Conservation (phyloP, 2,888 invertebrate genomes). For the Pachycephus smyrnensis region DNA sequence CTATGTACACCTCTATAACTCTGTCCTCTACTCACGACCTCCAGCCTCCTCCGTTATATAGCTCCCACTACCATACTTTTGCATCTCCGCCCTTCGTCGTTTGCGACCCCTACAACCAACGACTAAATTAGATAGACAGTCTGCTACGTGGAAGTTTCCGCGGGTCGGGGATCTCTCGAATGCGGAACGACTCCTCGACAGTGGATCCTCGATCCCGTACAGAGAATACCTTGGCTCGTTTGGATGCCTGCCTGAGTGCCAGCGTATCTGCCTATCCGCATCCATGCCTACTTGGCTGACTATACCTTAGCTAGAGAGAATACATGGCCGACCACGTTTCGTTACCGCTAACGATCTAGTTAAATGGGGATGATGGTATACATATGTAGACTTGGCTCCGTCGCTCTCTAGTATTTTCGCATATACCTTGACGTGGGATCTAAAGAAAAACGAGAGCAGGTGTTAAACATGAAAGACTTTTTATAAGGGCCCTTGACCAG, state of each 20-base stretch:
- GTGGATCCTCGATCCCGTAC: not conserved
- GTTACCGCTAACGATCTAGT: slow-evolving; percentile 4
- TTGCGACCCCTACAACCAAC: not conserved
- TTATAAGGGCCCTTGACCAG: not conserved
- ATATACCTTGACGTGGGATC: not conserved
- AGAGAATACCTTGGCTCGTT: not conserved
- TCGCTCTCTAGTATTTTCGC: not conserved
- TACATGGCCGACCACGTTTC: not conserved
- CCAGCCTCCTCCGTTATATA: not conserved
- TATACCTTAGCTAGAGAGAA: not conserved
- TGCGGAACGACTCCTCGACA: not conserved
- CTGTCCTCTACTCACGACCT: not conserved
- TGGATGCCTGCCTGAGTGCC: not conserved
- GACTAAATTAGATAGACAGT: not conserved
- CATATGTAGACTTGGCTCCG: not conserved
- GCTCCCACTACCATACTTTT: not conserved
- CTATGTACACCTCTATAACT: not conserved
- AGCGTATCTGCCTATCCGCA: not conserved
- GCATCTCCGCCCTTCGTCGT: not conserved
- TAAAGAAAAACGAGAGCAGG: not conserved
- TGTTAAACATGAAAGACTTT: not conserved
- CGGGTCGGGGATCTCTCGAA: not conserved
- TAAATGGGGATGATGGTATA: not conserved
- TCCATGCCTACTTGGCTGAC: not conserved
- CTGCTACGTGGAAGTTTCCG: not conserved